Percentiles rank a stretch among this genome's conserved stretches.
These are phyloP conservation scores for Thaumetopoea pityocampa DNA, from an alignment of 1,140 invertebrate genomes.

Conservation along the genomic window DNA sequence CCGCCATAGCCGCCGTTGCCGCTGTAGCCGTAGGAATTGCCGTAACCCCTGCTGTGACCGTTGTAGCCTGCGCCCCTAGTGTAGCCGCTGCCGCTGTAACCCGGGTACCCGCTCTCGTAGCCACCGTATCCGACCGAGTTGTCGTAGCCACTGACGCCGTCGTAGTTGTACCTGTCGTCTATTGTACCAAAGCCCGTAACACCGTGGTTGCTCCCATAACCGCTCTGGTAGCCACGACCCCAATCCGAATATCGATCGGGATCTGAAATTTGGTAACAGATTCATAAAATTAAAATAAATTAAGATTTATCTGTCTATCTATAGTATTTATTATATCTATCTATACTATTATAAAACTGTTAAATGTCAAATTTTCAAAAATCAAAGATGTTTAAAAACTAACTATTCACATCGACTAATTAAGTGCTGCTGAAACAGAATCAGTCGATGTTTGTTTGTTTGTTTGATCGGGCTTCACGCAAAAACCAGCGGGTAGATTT, in stretches of 20 bases:
- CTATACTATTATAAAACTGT: too few relatives aligned
- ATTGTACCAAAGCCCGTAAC: constrained; percentile 43
- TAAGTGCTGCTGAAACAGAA: too few relatives aligned
- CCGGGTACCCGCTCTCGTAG: constrained; percentile 5
- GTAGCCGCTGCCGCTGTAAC: constrained; percentile 24
- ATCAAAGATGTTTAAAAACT: too few relatives aligned
- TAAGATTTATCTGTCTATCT: too few relatives aligned
- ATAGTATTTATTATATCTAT: too few relatives aligned
- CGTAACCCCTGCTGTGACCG: constrained; percentile 14
- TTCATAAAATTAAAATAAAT: too few relatives aligned
- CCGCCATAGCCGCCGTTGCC: constrained; percentile 58
- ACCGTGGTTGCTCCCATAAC: constrained; percentile 31
- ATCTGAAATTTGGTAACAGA: too few relatives aligned
- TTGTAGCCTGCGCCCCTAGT: constrained; percentile 19
- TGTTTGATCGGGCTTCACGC: too few relatives aligned
- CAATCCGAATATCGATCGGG: constrained; percentile 41
- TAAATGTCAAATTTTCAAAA: too few relatives aligned
- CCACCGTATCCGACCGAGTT: constrained; percentile 18
- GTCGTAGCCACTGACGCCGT: constrained; percentile 23
- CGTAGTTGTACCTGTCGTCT: constrained; percentile 29
- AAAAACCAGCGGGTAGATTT: too few relatives aligned
- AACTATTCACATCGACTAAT: too few relatives aligned
- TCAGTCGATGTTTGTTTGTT: too few relatives aligned
- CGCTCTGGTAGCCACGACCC: constrained; percentile 33
- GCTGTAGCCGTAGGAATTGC: constrained; percentile 9